Base-by-base conservation (phyloP, 2,888 invertebrate species). In the Athalia circularis region DNA sequence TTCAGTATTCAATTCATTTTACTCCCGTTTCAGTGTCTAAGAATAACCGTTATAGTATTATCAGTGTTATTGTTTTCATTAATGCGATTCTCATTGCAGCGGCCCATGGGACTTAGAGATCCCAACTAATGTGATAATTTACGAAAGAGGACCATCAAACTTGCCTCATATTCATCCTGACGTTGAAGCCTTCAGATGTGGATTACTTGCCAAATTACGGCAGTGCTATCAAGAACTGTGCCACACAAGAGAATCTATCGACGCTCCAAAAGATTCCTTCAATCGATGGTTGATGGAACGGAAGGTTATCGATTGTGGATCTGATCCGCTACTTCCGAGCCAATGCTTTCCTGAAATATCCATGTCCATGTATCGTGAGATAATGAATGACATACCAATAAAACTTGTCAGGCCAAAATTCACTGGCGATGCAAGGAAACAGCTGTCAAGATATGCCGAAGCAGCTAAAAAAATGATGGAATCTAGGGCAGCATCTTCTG, bases 301-400 rank as follows among this genome's bases (percentile, higher is more conserved):
- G 61, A 98, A 98, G 92, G 96, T 98, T 0, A 91, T 92, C 50
- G 93, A 95, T 88, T 92, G 92, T 87, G 98, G 98, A 1, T 94
- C 94, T 78, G 99, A 99, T 91, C 97, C 98, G 0, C 90, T 99
- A 74, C 91, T 99, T 72, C 98, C 99, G 6, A 97, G 97, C 90
- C 95, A 95, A 89, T 98, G 98, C 91, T 94, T 95, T 84, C 96
- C 97, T 1, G 98, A 98, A 91, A 95, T 99, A 85, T 98, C 98
- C 5, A 94, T 95, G 88, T 96, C 96, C 1, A 98, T 99, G 98
- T 98, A 98, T 91, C 95, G 97, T 82, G 99, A 99, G 92, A 97
- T 99, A 77, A 98, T 99, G 97, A 97, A 98, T 91, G 98, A 99
- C 91, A 97, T 99, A 88, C 99, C 99, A 8, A 97, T 99, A 80